phyloP scores from a whole-genome alignment of 1,140 invertebrate species.

The Chlorops oryzae region DNA sequence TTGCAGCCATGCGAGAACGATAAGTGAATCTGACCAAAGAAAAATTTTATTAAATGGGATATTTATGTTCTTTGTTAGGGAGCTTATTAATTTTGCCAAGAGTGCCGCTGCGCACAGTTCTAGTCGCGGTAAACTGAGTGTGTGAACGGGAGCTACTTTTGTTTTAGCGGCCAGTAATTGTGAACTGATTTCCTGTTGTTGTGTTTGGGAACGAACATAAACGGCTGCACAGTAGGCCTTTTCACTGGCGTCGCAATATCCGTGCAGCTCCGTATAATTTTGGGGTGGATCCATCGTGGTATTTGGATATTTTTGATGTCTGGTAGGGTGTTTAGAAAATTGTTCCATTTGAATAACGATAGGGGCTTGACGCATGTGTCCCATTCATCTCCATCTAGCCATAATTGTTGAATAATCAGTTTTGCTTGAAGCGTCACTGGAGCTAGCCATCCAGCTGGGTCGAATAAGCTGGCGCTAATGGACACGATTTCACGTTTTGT shows the following conservation, averaged over 20 bases:
- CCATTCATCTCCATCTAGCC: constrained; percentile 24
- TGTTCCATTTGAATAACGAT: neutral
- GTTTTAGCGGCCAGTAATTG: constrained; percentile 23
- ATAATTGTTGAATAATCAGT: constrained; percentile 30
- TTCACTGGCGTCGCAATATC: constrained; percentile 39
- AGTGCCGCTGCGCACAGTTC: constrained; percentile 27
- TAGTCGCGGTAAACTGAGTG: constrained; percentile 37
- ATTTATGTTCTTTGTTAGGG: too few relatives aligned
- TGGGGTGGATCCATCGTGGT: neutral
- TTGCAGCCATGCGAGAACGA: too few relatives aligned
- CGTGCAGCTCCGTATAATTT: constrained; percentile 14
- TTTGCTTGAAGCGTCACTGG: constrained; percentile 25
- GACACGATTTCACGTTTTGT: constrained; percentile 16
- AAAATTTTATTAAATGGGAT: too few relatives aligned
- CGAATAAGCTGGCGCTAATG: constrained; percentile 20
- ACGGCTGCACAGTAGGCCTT: constrained; percentile 27
- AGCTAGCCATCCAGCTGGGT: constrained; percentile 27
- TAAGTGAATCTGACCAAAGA: too few relatives aligned
- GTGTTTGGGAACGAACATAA: constrained; percentile 16
- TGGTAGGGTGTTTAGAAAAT: neutral
- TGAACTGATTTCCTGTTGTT: neutral
- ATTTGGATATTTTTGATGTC: neutral
- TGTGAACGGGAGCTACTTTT: constrained; percentile 36
- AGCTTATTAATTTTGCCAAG: neutral
- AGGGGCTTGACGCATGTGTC: constrained; percentile 12